Percentiles rank a stretch among this genome's conserved stretches.
These are phyloP conservation scores for Nipponia nippon DNA, from an alignment of 2,113 vertebrate species.

Conservation along the genomic window DNA sequence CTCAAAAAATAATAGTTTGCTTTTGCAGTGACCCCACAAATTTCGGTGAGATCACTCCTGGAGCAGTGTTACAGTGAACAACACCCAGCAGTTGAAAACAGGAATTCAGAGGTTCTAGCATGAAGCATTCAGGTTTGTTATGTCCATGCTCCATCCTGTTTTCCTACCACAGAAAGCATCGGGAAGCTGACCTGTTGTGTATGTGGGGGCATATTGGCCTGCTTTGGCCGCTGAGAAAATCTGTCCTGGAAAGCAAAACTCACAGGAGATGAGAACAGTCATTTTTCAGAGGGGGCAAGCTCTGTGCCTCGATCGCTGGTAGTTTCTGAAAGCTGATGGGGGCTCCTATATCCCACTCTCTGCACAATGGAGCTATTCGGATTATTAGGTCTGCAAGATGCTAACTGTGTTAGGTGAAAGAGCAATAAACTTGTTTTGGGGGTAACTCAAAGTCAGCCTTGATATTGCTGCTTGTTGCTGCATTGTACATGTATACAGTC, in stretches of 20 bases:
- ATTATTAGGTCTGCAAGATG: not conserved
- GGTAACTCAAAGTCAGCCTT: not conserved
- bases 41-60: not conserved
- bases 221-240: not conserved
- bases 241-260: not conserved
- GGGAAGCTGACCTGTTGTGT: not conserved
- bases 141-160: not conserved
- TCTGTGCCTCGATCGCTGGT: not conserved
- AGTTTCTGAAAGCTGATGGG: not conserved
- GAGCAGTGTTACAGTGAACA: not conserved
- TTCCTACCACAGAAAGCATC: not conserved
- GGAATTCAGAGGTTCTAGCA: not conserved
- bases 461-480: not conserved
- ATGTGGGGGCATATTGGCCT: not conserved
- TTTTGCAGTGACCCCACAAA: not conserved
- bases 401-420: not conserved
- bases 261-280: not conserved
- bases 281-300: not conserved
- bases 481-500: fast-evolving
- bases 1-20: not conserved
- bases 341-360: not conserved
- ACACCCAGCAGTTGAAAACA: not conserved
- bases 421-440: not conserved
- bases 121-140: not conserved
- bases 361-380: not conserved